Conservation (phyloP, 2,113 vertebrate species). For the Muntiacus muntjak region DNA sequence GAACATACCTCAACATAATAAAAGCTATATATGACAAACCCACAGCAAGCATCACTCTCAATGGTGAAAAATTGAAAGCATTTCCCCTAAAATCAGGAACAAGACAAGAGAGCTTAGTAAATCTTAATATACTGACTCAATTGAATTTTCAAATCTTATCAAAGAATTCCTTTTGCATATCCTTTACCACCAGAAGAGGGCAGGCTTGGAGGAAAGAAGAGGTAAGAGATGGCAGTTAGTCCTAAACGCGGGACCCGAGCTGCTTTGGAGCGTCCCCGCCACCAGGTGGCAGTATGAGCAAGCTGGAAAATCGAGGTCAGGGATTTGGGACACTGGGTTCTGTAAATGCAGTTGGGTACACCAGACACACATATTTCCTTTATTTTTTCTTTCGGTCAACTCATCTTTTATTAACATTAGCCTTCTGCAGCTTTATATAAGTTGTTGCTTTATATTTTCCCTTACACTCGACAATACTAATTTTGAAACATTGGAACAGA, state of each 20-base stretch:
- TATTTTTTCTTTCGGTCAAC: background rate
- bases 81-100: too few species aligned
- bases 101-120: too few species aligned
- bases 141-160: background rate
- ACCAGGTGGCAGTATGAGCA: conserved; percentile 51
- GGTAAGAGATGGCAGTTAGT: background rate
- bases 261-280: background rate
- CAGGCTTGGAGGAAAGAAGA: background rate
- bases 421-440: background rate
- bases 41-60: too few species aligned
- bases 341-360: background rate
- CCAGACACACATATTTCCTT: background rate
- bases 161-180: background rate
- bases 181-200: conserved; percentile 15
- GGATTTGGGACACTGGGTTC: fast-evolving
- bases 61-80: too few species aligned
- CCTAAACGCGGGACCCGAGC: background rate
- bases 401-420: background rate
- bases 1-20: too few species aligned
- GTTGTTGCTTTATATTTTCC: background rate
- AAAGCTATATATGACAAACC: too few species aligned
- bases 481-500: background rate
- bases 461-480: background rate
- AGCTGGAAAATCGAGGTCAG: background rate
- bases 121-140: background rate